Evolutionary conservation across 2,888 invertebrate species (phyloP).

Genomic region (Acanthosoma haemorrhoidale): DNA sequence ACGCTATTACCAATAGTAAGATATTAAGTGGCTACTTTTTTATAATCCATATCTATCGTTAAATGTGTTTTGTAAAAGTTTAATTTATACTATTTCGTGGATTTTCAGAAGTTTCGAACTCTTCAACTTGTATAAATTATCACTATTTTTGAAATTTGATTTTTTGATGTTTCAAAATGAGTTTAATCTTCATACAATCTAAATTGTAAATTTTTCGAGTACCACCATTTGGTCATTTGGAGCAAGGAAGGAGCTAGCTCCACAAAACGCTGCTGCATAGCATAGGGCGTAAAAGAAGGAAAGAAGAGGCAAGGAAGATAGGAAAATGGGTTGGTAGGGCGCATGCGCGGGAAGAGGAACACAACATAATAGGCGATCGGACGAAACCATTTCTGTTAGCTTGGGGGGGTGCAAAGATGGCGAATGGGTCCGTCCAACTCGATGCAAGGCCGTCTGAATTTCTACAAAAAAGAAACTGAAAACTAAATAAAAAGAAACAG

Average conservation of each 20-base stretch:
- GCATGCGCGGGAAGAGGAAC: conserved; percentile 37
- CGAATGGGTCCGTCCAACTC: neutral
- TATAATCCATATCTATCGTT: too few species aligned
- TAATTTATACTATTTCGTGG: too few species aligned
- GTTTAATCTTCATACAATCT: too few species aligned
- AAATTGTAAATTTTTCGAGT: neutral
- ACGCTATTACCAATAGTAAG: too few species aligned
- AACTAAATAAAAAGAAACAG: too few species aligned
- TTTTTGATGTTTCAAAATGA: too few species aligned
- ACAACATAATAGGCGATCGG: conserved; percentile 34
- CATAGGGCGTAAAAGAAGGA: conserved; percentile 25
- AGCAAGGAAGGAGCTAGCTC: neutral
- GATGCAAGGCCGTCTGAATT: conserved; percentile 7
- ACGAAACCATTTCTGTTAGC: conserved; percentile 24
- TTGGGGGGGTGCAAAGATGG: conserved; percentile 17
- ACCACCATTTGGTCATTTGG: too few species aligned
- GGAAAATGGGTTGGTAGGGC: conserved; percentile 36
- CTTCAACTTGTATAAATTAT: too few species aligned
- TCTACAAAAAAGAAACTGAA: neutral
- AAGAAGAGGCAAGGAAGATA: conserved; percentile 26
- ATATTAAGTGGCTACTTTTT: too few species aligned
- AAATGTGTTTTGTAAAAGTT: too few species aligned
- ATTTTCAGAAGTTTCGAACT: too few species aligned
- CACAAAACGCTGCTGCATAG: neutral
- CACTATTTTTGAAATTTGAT: too few species aligned